phyloP scores from a whole-genome alignment of 2,113 vertebrate genomes.

The Anseranas semipalmata region DNA sequence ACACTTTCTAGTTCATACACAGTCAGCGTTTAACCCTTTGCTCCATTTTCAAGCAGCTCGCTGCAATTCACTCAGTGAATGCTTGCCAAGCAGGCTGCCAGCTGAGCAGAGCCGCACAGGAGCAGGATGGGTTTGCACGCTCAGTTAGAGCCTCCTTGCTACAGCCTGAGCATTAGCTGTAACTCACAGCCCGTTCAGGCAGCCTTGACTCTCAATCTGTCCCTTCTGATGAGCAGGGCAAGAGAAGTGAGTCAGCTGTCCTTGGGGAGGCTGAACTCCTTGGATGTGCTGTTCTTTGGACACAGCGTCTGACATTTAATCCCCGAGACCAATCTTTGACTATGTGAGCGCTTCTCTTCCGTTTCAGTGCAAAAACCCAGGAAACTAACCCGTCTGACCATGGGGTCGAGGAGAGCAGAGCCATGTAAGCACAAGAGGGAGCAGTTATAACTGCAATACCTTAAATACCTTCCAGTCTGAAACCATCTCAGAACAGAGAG shows the following conservation, averaged over 20 bases:
- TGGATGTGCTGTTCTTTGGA: slow-evolving; percentile 7
- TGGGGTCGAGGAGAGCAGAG: not conserved
- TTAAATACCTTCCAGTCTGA: not conserved
- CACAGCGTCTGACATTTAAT: slow-evolving; percentile 53
- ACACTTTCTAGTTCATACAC: not conserved
- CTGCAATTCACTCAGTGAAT: not conserved
- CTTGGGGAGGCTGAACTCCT: slow-evolving; percentile 21
- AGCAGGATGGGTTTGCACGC: slow-evolving; percentile 19
- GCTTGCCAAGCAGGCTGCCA: slow-evolving; percentile 1
- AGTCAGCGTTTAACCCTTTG: not conserved
- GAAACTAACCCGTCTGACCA: not conserved
- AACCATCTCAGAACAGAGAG: not conserved
- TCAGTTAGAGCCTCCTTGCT: slow-evolving; percentile 12
- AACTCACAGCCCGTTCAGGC: slow-evolving; percentile 31
- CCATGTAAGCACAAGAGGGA: not conserved
- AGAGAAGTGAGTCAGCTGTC: slow-evolving; percentile 47
- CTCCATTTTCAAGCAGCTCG: not conserved
- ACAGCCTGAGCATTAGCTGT: not conserved
- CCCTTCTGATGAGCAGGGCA: slow-evolving; percentile 1
- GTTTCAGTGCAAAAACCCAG: slow-evolving; percentile 5
- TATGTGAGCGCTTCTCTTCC: not conserved
- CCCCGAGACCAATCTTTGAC: not conserved
- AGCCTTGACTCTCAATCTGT: not conserved
- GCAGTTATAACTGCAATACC: slow-evolving; percentile 10
- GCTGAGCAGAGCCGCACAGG: not conserved